These are phyloP conservation scores for Copsychus sechellarum DNA, from an alignment of 2,113 vertebrate genomes.

Conservation along the genomic window DNA sequence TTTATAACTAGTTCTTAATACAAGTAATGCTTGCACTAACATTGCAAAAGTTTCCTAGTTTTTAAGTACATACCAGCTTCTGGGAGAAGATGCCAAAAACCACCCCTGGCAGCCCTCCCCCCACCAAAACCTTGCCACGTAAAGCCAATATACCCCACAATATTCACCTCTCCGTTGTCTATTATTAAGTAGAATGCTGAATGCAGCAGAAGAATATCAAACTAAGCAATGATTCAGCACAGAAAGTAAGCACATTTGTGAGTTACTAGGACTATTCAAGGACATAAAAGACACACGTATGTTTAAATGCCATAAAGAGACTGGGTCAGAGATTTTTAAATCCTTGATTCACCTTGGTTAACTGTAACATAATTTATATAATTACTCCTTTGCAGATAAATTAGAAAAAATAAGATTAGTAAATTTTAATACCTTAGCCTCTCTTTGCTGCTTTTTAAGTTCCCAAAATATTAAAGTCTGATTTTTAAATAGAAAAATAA, in stretches of 20 bases:
- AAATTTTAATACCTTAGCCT: background rate
- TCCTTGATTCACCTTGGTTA: background rate
- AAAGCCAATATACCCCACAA: background rate
- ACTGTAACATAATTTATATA: background rate
- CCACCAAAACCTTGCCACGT: background rate
- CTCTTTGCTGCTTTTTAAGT: background rate
- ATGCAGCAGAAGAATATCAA: background rate
- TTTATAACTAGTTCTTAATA: background rate
- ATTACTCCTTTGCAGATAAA: background rate
- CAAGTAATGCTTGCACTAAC: background rate
- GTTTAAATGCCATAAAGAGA: background rate
- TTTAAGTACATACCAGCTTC: background rate
- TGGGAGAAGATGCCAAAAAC: background rate
- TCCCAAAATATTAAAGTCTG: background rate
- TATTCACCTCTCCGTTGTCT: background rate
- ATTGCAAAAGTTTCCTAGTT: background rate
- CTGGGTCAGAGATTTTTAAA: background rate
- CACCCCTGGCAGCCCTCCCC: background rate
- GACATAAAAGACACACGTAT: accelerated
- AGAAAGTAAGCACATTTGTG: conserved; percentile 10
- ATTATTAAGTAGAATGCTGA: conserved; percentile 46
- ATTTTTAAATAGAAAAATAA: background rate
- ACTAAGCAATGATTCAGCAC: conserved; percentile 49
- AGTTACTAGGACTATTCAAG: background rate
- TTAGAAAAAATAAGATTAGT: background rate